phyloP scores from a whole-genome alignment of 2,113 vertebrate species.

The Pseudopodoces humilis region DNA sequence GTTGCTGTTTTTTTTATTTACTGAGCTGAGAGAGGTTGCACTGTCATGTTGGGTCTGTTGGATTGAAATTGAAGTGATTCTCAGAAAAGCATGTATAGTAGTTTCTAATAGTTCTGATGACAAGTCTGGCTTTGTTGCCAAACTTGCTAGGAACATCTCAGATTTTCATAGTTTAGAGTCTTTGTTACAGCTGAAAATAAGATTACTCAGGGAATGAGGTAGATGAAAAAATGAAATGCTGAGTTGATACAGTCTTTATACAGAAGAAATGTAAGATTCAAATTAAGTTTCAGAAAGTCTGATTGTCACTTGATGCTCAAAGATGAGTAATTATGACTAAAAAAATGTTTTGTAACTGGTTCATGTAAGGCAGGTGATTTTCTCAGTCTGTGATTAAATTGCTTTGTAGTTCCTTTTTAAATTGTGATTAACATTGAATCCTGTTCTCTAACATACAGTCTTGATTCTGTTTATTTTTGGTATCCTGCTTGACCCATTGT shows the following conservation, averaged over 20 bases:
- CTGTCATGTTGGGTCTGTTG: slow-evolving; percentile 2
- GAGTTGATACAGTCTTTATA: background rate
- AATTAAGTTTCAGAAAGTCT: background rate
- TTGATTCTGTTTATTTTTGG: slow-evolving; percentile 60
- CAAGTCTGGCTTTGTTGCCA: background rate
- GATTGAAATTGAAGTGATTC: background rate
- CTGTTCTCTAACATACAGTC: background rate
- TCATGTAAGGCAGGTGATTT: background rate
- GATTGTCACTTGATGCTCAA: background rate
- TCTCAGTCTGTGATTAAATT: background rate
- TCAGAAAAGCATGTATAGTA: background rate
- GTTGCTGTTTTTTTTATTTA: background rate
- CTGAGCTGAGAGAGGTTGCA: background rate
- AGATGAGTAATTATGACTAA: background rate
- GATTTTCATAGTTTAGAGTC: background rate
- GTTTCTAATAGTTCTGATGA: slow-evolving; percentile 8
- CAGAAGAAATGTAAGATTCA: background rate
- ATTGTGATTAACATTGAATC: background rate
- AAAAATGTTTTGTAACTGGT: background rate
- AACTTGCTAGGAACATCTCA: background rate
- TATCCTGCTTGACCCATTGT: slow-evolving; percentile 10
- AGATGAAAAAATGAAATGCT: background rate
- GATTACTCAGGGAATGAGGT: background rate
- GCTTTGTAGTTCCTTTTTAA: background rate
- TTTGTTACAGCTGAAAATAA: background rate